Base-by-base conservation (phyloP, 2,888 invertebrate species). In the Campopleginae sp. region DNA sequence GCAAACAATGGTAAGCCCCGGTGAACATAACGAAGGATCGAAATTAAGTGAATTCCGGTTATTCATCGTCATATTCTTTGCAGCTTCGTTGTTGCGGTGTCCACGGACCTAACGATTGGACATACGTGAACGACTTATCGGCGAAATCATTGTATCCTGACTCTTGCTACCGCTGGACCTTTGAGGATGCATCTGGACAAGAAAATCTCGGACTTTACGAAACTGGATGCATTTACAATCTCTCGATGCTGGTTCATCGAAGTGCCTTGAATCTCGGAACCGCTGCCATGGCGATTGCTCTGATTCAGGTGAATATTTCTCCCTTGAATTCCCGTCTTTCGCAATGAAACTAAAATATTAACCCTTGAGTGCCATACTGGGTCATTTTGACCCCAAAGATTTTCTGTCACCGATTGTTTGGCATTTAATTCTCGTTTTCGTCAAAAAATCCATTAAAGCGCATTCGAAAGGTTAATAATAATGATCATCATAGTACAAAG, bases 281-380 rank as follows among this genome's bases (percentile, higher is more conserved):
- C 72, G 97, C 97, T 5, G 97, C 97, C 5, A 94, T 97, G 89
- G 96, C 97, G n/a, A 96, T 97, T 84, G 96, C 97, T 8, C 96
- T 97, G 89, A 96, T 97, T 86, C 97, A 97, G 95, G 97, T 97
- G 23, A 48, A 54, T 33, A 77, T 38, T 46, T 77, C 79, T 10
- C 42, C 33, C n/a, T 77, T 6, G 44, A 31, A n/a, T 7, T 23
- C 46, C 31, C 27, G 23, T 1, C 27, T 63, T 31, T 17, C 42
- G 61, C 23, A 46, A 46, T 27, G 6, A 27, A 46, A 17, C 27
- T 19, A 8, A 51, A 19, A 54, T 54, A 19, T 54, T 38, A 38
- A 38, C 38, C 7, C 38, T 31, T 31, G 31, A 31, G 31, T 31
- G 31, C n/a, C n/a, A n/a, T n/a, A n/a, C n/a, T n/a, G n/a, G n/a